These are phyloP conservation scores for Cephus rjabovi DNA, from an alignment of 2,888 invertebrate genomes.

Conservation along the genomic window DNA sequence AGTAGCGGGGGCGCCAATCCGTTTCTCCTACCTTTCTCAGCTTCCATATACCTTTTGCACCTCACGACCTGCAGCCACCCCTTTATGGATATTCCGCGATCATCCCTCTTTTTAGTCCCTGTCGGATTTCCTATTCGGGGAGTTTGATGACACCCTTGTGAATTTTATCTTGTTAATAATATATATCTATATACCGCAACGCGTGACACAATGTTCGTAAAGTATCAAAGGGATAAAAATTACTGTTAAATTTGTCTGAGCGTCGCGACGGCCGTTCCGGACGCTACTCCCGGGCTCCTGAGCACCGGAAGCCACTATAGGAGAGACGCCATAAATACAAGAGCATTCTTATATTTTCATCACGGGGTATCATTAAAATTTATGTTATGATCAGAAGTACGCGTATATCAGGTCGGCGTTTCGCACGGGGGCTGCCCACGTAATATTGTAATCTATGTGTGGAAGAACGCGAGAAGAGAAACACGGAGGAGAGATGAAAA, in stretches of 20 bases:
- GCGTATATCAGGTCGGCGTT: constrained; percentile 50
- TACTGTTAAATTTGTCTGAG: neutral
- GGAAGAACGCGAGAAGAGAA: constrained; percentile 60
- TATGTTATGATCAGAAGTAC: constrained; percentile 65
- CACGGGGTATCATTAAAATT: constrained; percentile 65
- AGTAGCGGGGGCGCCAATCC: constrained; percentile 12
- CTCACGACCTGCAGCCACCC: neutral
- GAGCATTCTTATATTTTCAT: constrained; percentile 66
- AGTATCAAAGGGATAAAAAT: neutral
- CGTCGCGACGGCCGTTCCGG: neutral
- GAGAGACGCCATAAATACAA: constrained; percentile 55
- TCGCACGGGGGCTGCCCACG: constrained; percentile 35
- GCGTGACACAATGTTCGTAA: neutral
- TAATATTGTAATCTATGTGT: constrained; percentile 67
- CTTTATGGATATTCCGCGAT: neutral
- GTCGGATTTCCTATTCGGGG: neutral
- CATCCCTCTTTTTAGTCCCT: neutral
- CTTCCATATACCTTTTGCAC: neutral
- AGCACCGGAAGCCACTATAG: neutral
- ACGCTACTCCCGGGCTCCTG: neutral
- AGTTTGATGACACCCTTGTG: neutral
- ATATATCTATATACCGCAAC: neutral
- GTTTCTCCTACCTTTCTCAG: neutral
- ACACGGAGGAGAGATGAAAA: constrained; percentile 57
- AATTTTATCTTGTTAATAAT: neutral